Evolutionary conservation across 1,140 invertebrate genomes (phyloP).

Genomic region (Drosophila pallidifrons): DNA sequence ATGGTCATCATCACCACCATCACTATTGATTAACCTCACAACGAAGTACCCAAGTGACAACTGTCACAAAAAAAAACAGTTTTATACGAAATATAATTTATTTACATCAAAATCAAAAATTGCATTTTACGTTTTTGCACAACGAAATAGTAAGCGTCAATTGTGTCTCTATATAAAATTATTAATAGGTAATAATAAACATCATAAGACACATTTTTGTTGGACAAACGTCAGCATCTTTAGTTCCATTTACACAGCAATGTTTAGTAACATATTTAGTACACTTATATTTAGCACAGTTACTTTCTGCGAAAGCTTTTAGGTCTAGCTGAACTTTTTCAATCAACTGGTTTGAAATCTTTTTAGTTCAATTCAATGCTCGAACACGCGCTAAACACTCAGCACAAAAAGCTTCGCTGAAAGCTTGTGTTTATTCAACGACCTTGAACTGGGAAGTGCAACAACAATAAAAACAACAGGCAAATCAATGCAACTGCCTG

Average conservation of each 20-base stretch:
- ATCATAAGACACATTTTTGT: not conserved
- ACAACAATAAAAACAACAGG: slow-evolving; percentile 23
- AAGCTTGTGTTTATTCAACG: slow-evolving; percentile 17
- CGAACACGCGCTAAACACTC: not conserved
- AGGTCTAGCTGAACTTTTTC: not conserved
- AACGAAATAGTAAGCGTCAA: not conserved
- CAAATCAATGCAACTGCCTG: slow-evolving; percentile 67
- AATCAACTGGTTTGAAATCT: not conserved
- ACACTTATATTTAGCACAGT: not conserved
- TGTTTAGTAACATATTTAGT: not conserved
- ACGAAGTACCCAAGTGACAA: not conserved
- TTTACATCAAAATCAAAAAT: slow-evolving; percentile 14
- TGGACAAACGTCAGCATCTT: not conserved
- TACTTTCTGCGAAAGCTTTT: not conserved
- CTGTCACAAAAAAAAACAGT: slow-evolving; percentile 14
- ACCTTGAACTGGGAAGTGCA: slow-evolving; percentile 56
- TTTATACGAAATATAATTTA: slow-evolving; percentile 2
- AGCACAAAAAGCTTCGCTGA: slow-evolving; percentile 22
- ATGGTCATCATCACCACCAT: slow-evolving; percentile 24
- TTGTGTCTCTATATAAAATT: not conserved
- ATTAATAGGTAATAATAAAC: slow-evolving; percentile 7
- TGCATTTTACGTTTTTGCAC: slow-evolving; percentile 24
- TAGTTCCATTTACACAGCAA: not conserved
- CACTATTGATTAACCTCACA: slow-evolving; percentile 33
- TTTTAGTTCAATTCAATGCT: slow-evolving; percentile 1